Evolutionary conservation across 2,113 vertebrate genomes (phyloP).

Genomic region (Oreotragus oreotragus): DNA sequence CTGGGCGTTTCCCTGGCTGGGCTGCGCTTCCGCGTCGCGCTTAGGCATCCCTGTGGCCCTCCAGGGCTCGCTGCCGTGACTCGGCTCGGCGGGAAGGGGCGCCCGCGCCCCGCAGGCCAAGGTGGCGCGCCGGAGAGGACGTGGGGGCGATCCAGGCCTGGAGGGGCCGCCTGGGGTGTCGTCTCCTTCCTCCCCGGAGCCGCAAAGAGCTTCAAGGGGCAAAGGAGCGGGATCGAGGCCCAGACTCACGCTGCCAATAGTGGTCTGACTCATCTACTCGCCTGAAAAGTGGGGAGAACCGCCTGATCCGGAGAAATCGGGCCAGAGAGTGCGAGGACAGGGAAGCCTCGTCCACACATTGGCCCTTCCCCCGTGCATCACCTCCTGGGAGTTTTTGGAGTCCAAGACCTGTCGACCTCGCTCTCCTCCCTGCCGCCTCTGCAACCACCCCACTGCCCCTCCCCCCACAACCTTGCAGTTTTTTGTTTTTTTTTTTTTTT

Average conservation of each 20-base stretch:
- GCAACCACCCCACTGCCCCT: background rate
- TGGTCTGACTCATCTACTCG: background rate
- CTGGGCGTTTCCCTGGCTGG: accelerated
- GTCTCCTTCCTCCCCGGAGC: background rate
- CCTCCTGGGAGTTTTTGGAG: background rate
- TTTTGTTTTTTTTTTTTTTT: background rate
- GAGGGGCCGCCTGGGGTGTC: no score
- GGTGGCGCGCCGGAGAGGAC: accelerated
- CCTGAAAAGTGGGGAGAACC: background rate
- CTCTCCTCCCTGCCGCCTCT: background rate
- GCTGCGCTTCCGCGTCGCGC: background rate
- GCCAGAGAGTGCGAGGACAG: background rate
- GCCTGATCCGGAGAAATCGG: background rate
- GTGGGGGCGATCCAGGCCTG: background rate
- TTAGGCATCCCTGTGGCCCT: background rate
- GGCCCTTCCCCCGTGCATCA: background rate
- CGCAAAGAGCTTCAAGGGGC: no score
- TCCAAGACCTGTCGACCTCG: background rate
- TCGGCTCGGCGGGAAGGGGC: background rate
- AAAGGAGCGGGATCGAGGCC: background rate
- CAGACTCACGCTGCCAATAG: background rate
- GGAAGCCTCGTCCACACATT: background rate
- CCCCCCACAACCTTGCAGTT: background rate
- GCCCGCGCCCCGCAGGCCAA: background rate
- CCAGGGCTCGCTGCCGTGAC: background rate